Conservation (phyloP, 1,140 invertebrate species). For the Argopecten irradians region DNA sequence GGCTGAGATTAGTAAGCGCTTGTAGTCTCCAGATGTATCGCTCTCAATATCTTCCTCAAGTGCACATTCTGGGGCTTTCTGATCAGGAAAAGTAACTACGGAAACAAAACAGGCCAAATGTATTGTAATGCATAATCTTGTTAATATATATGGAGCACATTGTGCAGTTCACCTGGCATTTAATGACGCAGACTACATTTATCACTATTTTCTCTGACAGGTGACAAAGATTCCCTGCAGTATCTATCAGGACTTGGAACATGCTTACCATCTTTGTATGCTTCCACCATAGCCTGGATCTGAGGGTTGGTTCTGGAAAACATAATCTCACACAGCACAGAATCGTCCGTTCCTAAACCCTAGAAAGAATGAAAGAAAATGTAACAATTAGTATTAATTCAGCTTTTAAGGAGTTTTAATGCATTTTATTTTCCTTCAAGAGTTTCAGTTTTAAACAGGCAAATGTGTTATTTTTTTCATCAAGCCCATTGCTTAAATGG, state of each 20-base stretch:
- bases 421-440: no score
- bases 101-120: background rate
- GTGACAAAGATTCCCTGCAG: no score
- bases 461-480: no score
- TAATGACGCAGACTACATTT: no score
- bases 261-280: constrained; percentile 86
- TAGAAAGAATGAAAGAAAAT: constrained; percentile 32
- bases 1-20: constrained; percentile 71
- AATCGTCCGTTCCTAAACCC: constrained; percentile 76
- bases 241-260: background rate
- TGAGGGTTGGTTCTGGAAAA: constrained; percentile 91
- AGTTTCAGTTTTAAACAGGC: no score
- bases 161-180: no score
- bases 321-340: constrained; percentile 88
- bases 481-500: no score
- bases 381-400: no score
- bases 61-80: constrained; percentile 50
- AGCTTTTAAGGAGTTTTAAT: no score
- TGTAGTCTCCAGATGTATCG: constrained; percentile 74
- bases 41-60: constrained; percentile 71
- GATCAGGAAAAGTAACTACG: constrained; percentile 62
- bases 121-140: no score
- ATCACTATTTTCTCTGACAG: no score
- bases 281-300: constrained; percentile 86
- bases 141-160: no score